phyloP scores from a whole-genome alignment of 2,113 vertebrate genomes.

The Toxotes chatareus region DNA sequence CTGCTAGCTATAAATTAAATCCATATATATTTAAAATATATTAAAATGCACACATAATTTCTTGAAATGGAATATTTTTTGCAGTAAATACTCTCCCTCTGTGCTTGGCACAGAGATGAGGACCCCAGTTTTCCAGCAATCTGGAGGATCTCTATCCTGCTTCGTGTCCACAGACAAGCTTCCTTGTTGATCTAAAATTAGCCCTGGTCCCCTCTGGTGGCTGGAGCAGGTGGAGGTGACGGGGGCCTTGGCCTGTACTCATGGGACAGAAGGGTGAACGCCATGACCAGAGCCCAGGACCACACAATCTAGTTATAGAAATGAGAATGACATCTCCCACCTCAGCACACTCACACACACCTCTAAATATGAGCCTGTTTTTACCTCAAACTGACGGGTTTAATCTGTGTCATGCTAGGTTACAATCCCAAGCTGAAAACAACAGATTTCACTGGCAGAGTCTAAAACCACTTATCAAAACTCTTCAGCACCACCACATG shows the following conservation, averaged over 20 bases:
- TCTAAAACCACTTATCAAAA: constrained; percentile 75
- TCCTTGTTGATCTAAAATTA: constrained; percentile 75
- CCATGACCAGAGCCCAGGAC: constrained; percentile 74
- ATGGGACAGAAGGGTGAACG: constrained; percentile 78
- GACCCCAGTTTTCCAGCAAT: constrained; percentile 62
- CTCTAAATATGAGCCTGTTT: constrained; percentile 43
- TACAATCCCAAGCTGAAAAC: constrained; percentile 60
- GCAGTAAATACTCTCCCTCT: constrained; percentile 38
- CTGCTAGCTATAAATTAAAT: background rate
- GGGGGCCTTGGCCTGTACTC: constrained; percentile 75
- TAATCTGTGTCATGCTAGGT: constrained; percentile 52
- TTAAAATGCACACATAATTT: background rate
- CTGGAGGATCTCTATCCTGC: constrained; percentile 65
- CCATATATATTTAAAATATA: background rate
- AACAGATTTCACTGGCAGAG: constrained; percentile 69
- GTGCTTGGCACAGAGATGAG: constrained; percentile 54
- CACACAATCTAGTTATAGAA: constrained; percentile 61
- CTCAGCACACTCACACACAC: constrained; percentile 42
- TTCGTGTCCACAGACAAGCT: constrained; percentile 46
- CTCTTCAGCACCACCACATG: constrained; percentile 65
- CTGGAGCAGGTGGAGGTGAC: constrained; percentile 80
- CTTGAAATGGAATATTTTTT: constrained; percentile 16
- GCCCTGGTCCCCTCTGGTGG: constrained; percentile 69
- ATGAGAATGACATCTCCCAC: constrained; percentile 64
- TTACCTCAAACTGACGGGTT: constrained; percentile 45